Evolutionary conservation across 2,888 invertebrate species (phyloP).

Genomic region (Halocaridina rubra): DNA sequence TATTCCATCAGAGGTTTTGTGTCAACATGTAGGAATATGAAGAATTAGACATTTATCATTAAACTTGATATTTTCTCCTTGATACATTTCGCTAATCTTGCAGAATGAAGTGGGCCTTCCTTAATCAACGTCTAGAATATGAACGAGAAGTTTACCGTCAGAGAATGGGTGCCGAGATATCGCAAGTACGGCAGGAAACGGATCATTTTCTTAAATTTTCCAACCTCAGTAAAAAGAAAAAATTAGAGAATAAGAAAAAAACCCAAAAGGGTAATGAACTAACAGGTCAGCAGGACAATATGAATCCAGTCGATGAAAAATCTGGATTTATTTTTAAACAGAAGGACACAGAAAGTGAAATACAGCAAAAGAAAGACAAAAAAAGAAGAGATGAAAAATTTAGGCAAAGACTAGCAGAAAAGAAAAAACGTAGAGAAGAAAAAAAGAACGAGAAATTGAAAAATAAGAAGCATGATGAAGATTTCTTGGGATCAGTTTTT

Average conservation of each 20-base stretch:
- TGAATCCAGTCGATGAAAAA: neutral
- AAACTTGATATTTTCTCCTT: no score
- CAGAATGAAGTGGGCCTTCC: constrained; percentile 53
- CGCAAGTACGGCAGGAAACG: constrained; percentile 46
- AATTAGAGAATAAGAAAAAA: constrained; percentile 13
- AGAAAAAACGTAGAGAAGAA: constrained; percentile 22
- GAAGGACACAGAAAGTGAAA: constrained; percentile 33
- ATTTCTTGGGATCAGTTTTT: constrained; percentile 29
- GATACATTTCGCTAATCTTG: no score
- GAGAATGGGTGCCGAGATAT: constrained; percentile 50
- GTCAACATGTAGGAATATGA: no score
- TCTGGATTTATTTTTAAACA: constrained; percentile 39
- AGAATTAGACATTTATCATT: no score
- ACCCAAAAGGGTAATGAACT: neutral
- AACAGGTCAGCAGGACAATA: neutral
- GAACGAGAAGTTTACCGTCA: constrained; percentile 41
- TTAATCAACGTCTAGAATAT: constrained; percentile 50
- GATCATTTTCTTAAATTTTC: constrained; percentile 40
- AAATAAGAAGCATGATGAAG: neutral
- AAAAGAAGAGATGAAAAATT: constrained; percentile 40
- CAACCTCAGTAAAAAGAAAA: constrained; percentile 24
- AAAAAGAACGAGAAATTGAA: constrained; percentile 11
- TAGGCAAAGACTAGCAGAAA: constrained; percentile 30
- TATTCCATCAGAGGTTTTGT: no score
- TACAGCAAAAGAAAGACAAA: constrained; percentile 27